These are phyloP conservation scores for honey bee (Apis mellifera) DNA, from an alignment of 1,140 invertebrate species.

Conservation along the genomic window Amel_HAv3.1 CM009931.2:24530001-24530500, in stretches of 20 bases:
- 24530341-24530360: conserved; percentile 53
- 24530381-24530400: conserved; percentile 8
- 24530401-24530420: neutral
- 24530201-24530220: neutral
- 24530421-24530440: conserved; percentile 2
- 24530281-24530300: conserved; percentile 65
- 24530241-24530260: conserved; percentile 54
- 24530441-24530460: neutral
- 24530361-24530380: conserved; percentile 28
- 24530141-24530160: neutral
- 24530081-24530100: neutral
- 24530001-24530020: no score
- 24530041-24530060: neutral
- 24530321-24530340: conserved; percentile 55
- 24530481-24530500: neutral
- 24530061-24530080: neutral
- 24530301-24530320: conserved; percentile 63
- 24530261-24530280: conserved; percentile 41
- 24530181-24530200: neutral
- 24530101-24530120: neutral
- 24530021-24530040: neutral
- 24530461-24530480: conserved; percentile 19
- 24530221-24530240: conserved; percentile 31
- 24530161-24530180: neutral
- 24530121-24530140: neutral